Evolutionary conservation across 2,113 vertebrate species (phyloP), one percentile per base, ranked within the genome.

Genomic region (Rissa tridactyla): DNA sequence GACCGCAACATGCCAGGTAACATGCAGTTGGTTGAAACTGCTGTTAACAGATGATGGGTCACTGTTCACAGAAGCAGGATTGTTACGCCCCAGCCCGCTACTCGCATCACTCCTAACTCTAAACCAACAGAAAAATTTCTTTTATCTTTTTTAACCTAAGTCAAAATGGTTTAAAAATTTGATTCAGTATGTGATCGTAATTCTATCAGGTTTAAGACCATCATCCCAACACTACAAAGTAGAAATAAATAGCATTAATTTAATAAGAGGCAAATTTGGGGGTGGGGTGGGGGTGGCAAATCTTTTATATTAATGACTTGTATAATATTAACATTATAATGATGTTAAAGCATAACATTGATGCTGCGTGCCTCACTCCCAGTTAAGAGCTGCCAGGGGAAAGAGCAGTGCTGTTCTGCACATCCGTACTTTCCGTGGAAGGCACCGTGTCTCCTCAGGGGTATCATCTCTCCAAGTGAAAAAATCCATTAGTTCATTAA

Each of bases 281-380:
- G 4, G 17, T 5, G 3, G 3, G 0, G 0, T 11, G 5, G 3
- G 2, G 0, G 0, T 51, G 4, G 47, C 20, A 79, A 76, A 57
- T 70, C 4, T 73, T 85, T 49, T 60, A 15, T 34, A 44, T 10
- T 64, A 30, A n/a, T 26, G 15, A 49, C 12, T 73, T 86, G 15
- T 20, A 49, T 5, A 85, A 62, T 34, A 81, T 15, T 29, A 70
- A 51, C 22, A 80, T 36, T 23, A 17, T 4, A 76, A 46, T 11
- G 23, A 49, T 44, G 57, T 54, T 34, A 66, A 68, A 91, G 60
- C 72, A 22, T 6, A 42, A 57, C 1, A 1, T 22, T 85, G 73
- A 54, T 17, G 17, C 15, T 61, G 54, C 1, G 2, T 30, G 47
- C 32, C 47, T 62, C 40, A 68, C 10, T 49, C 25, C 8, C 60